Evolutionary conservation across 2,113 vertebrate genomes (phyloP), one percentile per base, ranked within the genome.

Genomic region (Cheirogaleus medius): DNA sequence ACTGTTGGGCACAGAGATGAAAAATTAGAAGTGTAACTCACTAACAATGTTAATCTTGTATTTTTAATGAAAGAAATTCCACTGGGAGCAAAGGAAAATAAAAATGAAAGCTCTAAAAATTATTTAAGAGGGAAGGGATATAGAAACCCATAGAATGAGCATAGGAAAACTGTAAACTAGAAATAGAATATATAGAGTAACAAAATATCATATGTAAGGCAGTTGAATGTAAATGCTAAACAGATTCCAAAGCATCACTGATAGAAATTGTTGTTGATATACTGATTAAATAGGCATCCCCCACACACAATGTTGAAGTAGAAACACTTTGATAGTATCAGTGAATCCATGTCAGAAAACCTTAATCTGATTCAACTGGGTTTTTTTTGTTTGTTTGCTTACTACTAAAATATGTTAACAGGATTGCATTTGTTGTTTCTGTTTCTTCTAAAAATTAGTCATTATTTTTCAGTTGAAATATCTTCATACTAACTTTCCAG

Each of bases 31-130:
- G 34, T 37, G 9, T 52, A 82, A 92, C 34, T 92, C 37, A 74
- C 15, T 76, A 86, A 39, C 73, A 74, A 49, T 95, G 27, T 39
- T 47, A 94, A 58, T 89, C 88, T 44, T 47, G 27, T 74, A 82
- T 52, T 82, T 96, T 93, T 93, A 95, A 94, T 95, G 86, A 93
- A 92, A 66, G 9, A 88, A 78, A 83, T 90, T 78, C 54, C 66
- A 84, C 8, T 49, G 44, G n/a, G 89, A 97, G 4, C 3, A 71
- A 85, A 88, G 6, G 12, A 27, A 78, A 94, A 85, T 10, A 92
- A 68, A 86, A 83, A 87, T 63, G 44, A 86, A 95, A 96, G 63
- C 9, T 21, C 13, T 88, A 64, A 49, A 78, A 54, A 86, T 88
- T 78, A 76, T 68, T 77, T 63, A 97, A 95, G 56, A 23, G 6